These are phyloP conservation scores for Drosophila sucinea DNA, from an alignment of 1,140 invertebrate species.

Conservation along the genomic window DNA sequence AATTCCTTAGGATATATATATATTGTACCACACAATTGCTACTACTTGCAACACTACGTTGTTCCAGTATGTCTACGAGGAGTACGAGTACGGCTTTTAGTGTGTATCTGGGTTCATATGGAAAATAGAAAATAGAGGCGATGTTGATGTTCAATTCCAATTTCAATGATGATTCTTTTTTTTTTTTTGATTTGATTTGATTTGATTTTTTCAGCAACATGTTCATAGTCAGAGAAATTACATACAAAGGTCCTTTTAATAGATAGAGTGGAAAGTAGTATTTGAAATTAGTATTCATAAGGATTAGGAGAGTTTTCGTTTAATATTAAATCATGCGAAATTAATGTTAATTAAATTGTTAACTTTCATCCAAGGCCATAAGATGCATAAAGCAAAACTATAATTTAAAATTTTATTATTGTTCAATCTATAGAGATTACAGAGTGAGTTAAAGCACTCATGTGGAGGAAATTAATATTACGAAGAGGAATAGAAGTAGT, in stretches of 20 bases:
- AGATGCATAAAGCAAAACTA: too few relatives aligned
- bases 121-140: constrained; percentile 69
- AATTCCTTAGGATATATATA: constrained; percentile 45
- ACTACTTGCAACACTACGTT: constrained; percentile 67
- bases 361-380: too few relatives aligned
- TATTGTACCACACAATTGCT: constrained; percentile 48
- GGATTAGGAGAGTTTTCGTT: neutral
- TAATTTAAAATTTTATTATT: too few relatives aligned
- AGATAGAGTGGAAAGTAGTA: constrained; percentile 40
- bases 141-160: constrained; percentile 69
- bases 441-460: too few relatives aligned
- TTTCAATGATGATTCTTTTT: constrained; percentile 62
- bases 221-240: constrained; percentile 77
- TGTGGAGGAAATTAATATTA: too few relatives aligned
- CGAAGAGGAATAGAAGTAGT: too few relatives aligned
- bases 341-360: too few relatives aligned
- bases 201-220: constrained; percentile 72
- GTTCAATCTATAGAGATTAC: too few relatives aligned
- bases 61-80: constrained; percentile 49
- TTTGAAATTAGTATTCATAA: constrained; percentile 22
- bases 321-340: neutral
- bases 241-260: constrained; percentile 38
- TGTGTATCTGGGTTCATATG: constrained; percentile 40
- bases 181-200: neutral
- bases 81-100: constrained; percentile 10